These are phyloP conservation scores for Gastracanthus pulcherrimus DNA, from an alignment of 2,888 invertebrate species.

Conservation along the genomic window DNA sequence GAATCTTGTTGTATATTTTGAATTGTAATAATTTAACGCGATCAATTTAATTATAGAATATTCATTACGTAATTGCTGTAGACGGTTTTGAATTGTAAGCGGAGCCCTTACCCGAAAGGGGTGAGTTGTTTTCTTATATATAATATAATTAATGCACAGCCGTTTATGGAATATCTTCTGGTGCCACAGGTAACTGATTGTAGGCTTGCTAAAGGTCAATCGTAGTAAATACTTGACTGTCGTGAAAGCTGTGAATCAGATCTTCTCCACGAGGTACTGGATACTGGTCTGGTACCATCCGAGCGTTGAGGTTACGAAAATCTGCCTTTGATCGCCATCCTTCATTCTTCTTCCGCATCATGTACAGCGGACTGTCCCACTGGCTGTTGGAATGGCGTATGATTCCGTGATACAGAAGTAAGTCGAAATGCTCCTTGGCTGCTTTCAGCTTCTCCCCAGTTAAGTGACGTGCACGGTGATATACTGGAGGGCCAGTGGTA, in stretches of 20 bases:
- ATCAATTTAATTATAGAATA: too few relatives aligned
- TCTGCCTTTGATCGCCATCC: background rate
- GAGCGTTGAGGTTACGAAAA: background rate
- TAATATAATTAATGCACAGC: too few relatives aligned
- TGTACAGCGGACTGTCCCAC: background rate
- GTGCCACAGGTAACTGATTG: background rate
- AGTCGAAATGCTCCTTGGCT: constrained; percentile 61
- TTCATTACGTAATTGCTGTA: too few relatives aligned
- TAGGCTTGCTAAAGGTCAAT: background rate
- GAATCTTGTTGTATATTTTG: too few relatives aligned
- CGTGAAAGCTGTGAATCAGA: background rate
- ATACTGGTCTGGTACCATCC: background rate
- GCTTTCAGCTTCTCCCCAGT: constrained; percentile 61
- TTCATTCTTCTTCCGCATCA: background rate
- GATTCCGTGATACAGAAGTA: constrained; percentile 62
- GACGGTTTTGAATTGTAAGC: too few relatives aligned
- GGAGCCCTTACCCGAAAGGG: too few relatives aligned
- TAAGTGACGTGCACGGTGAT: constrained; percentile 54
- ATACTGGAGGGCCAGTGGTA: constrained; percentile 54
- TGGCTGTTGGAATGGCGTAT: background rate
- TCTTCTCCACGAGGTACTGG: background rate
- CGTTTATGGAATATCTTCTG: background rate
- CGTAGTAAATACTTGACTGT: background rate
- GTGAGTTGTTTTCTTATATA: too few relatives aligned
- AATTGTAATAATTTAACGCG: too few relatives aligned